These are phyloP conservation scores for Agrotis segetum DNA, from an alignment of 2,888 invertebrate genomes.

Conservation along the genomic window DNA sequence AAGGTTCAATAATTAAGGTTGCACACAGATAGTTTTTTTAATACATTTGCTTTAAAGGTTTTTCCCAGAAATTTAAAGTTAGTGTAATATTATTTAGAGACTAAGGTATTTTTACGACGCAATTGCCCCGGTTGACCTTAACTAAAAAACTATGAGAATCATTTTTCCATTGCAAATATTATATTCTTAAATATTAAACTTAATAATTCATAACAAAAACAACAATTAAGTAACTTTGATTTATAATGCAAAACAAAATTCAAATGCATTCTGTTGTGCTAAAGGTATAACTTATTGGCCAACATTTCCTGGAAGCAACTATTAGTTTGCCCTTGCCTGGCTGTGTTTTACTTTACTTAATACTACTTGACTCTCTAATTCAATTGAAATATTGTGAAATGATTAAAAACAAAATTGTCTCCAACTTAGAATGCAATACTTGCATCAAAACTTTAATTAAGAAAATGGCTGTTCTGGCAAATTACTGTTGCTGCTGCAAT, in stretches of 20 bases:
- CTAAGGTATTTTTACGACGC: neutral
- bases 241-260: slow-evolving; percentile 8
- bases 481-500: no score
- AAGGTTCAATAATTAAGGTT: no score
- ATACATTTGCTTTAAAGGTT: neutral
- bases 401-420: neutral
- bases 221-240: no score
- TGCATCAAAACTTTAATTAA: no score
- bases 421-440: no score
- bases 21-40: neutral
- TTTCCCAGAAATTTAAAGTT: neutral
- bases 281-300: slow-evolving; percentile 3
- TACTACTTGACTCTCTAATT: neutral
- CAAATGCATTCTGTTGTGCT: slow-evolving; percentile 10
- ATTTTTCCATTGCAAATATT: neutral
- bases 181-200: no score
- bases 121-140: slow-evolving; percentile 1
- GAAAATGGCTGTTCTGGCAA: no score
- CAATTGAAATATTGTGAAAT: neutral
- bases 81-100: neutral
- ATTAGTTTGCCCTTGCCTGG: slow-evolving; percentile 12
- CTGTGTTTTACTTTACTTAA: neutral
- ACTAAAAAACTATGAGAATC: neutral
- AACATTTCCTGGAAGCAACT: slow-evolving; percentile 45
- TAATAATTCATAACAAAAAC: no score